A percentile compares a stretch with the other conserved stretches of the same genome.
Conservation (phyloP, 2,797 vertebrate species). For the Bothrops alternatus region DNA sequence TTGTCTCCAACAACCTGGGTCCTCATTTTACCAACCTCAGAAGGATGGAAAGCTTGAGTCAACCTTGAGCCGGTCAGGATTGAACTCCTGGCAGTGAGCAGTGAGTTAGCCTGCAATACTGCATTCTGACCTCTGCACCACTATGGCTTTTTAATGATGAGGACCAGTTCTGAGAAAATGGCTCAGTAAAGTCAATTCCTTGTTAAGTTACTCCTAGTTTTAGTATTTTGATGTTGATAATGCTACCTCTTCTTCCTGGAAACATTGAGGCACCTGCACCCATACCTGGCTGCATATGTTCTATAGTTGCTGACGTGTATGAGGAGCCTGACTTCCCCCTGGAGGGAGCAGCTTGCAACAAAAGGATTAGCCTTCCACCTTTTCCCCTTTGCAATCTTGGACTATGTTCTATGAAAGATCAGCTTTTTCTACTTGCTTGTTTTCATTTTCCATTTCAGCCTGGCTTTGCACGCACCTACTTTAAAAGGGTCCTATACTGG, state of each 20-base stretch:
- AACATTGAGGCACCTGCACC: background rate
- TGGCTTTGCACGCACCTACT: background rate
- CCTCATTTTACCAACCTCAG: too few relatives aligned
- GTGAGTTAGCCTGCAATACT: too few relatives aligned
- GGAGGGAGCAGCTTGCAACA: background rate
- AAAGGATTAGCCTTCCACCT: background rate
- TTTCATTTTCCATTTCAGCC: background rate
- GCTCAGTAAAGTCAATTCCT: background rate
- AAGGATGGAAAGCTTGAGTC: too few relatives aligned
- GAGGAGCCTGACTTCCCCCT: slow-evolving; percentile 15
- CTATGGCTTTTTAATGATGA: too few relatives aligned
- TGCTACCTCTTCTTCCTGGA: background rate
- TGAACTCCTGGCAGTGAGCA: too few relatives aligned
- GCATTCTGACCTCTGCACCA: too few relatives aligned
- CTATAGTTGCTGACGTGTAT: slow-evolving; percentile 41
- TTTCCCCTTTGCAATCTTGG: background rate
- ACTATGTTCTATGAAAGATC: background rate
- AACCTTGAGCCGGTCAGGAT: too few relatives aligned
- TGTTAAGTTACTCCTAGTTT: background rate
- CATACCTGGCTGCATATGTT: slow-evolving; percentile 36
- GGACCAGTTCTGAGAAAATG: background rate
- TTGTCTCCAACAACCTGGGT: too few relatives aligned
- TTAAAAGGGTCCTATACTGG: background rate
- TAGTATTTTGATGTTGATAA: slow-evolving; percentile 46
- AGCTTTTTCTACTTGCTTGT: background rate